Conservation (phyloP, 35 echinoderm and acorn worm species). For the Amphiura filiformis region DNA sequence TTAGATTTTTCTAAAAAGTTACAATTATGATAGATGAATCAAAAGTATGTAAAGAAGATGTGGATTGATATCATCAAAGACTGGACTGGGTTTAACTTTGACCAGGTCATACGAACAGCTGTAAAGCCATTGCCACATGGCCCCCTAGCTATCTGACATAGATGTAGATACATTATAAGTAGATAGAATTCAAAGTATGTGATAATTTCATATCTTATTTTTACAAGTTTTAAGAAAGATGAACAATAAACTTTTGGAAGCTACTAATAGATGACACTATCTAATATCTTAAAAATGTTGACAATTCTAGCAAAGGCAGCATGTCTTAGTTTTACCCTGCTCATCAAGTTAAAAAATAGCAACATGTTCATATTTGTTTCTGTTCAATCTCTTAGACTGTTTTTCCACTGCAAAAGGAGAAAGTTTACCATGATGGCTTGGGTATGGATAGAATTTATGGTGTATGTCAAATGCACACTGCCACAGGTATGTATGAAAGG, state of each 20-base stretch:
- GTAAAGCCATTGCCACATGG: too few relatives aligned
- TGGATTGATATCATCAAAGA: too few relatives aligned
- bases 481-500: conserved; percentile 63
- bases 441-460: conserved; percentile 71
- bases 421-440: conserved; percentile 42
- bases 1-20: too few relatives aligned
- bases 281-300: not conserved
- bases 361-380: not conserved
- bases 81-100: too few relatives aligned
- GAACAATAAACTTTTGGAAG: not conserved
- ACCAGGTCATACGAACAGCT: too few relatives aligned
- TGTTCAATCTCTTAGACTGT: conserved; percentile 20
- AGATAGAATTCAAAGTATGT: too few relatives aligned
- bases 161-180: too few relatives aligned
- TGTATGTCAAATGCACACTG: conserved; percentile 82
- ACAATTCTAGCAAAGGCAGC: not conserved
- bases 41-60: too few relatives aligned
- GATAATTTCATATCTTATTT: not conserved
- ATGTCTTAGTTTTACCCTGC: not conserved
- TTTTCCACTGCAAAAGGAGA: conserved; percentile 91
- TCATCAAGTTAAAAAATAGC: not conserved
- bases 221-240: not conserved
- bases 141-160: too few relatives aligned
- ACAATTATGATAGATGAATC: too few relatives aligned
- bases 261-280: not conserved